Base-by-base conservation (phyloP, 2,113 vertebrate species). In the Regulus satrapa region DNA sequence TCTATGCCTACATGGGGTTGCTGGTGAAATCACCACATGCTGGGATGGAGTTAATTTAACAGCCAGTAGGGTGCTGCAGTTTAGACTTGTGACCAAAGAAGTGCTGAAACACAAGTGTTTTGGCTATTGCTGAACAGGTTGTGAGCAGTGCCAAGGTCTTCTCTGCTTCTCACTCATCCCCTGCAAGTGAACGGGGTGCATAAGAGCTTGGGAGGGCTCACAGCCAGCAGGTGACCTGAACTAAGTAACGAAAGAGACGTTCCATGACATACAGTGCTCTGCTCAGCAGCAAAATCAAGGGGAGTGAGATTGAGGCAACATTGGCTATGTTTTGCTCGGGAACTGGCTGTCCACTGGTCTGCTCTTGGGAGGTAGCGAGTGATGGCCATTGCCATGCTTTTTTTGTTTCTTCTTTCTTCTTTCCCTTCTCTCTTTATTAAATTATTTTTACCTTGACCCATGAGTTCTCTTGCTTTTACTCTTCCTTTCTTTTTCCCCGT, bases 161-260 rank as follows among this genome's bases (percentile, higher is more conserved):
- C 40, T 36, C n/a, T 41, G 13, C 36, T 88, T 28, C 48, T 58
- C 38, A 16, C 10, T 76, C 26, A 34, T 4, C 5, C 21, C 25
- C 43, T 43, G 49, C 0, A 0, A 76, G 32, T 15, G 32, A 54
- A 55, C 1, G 1, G 28, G 7, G 6, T 36, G 9, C 0, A 0
- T 20, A 41, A 31, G 66, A 43, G 24, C 36, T 28, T 82, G 24
- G n/a, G 43, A 59, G 14, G 40, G 38, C 24, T 28, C 23, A 11
- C 29, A 38, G 31, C 14, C 21, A 31, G n/a, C 55, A 78, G 41
- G 29, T 41, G 41, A 49, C 38, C 38, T 4, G 1, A 58, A 54
- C 34, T 54, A 40, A 63, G 23, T 21, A 49, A 83, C 11, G 29
- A 49, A 45, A 71, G 28, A 67, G 11, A 16, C n/a, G 36, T 5